These are phyloP conservation scores for Morus bassanus DNA, from an alignment of 2,797 vertebrate species.

Conservation along the genomic window DNA sequence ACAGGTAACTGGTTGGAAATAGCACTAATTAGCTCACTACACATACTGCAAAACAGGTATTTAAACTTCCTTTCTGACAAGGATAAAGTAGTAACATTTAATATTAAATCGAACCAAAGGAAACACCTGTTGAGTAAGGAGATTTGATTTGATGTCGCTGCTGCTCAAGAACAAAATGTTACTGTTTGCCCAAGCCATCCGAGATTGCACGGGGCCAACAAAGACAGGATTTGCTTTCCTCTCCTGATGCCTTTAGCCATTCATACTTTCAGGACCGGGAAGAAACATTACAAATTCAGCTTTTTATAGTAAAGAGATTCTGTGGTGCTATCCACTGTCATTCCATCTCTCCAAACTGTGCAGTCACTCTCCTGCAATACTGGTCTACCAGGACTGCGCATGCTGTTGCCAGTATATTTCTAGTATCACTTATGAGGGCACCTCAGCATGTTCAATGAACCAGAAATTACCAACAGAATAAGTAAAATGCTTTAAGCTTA, in stretches of 20 bases:
- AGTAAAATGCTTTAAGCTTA: not conserved
- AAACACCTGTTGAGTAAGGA: not conserved
- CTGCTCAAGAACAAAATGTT: not conserved
- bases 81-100: not conserved
- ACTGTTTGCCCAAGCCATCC: not conserved
- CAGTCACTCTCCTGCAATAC: not conserved
- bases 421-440: not conserved
- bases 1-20: not conserved
- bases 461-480: not conserved
- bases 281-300: not conserved
- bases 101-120: not conserved
- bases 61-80: not conserved
- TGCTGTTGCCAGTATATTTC: accelerated
- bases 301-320: accelerated
- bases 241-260: not conserved
- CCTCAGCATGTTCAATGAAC: not conserved
- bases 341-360: not conserved
- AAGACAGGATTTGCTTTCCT: accelerated
- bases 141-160: not conserved
- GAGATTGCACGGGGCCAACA: not conserved
- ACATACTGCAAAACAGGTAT: not conserved
- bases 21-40: not conserved
- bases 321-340: not conserved
- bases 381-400: not conserved
- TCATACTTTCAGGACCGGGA: not conserved